These are phyloP conservation scores for Synodontis membranacea DNA, from an alignment of 2,113 vertebrate genomes.

Conservation along the genomic window DNA sequence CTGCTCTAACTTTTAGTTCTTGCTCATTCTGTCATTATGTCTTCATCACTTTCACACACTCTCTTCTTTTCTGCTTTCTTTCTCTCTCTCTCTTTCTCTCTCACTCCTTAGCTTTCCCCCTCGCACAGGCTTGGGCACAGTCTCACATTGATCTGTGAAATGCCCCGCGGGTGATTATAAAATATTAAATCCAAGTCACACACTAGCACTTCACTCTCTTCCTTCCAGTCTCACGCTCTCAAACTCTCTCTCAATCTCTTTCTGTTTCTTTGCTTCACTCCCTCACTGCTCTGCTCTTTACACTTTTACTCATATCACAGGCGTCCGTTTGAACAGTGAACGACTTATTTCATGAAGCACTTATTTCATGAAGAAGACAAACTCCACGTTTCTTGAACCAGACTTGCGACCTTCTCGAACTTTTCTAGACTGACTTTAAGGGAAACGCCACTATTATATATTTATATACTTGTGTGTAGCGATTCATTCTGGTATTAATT, in stretches of 20 bases:
- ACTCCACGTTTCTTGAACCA: not conserved
- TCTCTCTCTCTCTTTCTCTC: not conserved
- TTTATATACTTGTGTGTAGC: not conserved
- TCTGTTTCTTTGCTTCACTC: not conserved
- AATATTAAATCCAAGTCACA: slow-evolving; percentile 92
- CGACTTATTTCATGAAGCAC: slow-evolving; percentile 81
- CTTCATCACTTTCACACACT: slow-evolving; percentile 35
- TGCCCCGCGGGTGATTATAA: slow-evolving; percentile 88
- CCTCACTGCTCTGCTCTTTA: slow-evolving; percentile 11
- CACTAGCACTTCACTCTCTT: slow-evolving; percentile 85
- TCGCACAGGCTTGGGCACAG: slow-evolving; percentile 85
- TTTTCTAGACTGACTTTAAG: not conserved
- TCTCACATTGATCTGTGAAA: slow-evolving; percentile 86
- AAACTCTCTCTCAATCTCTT: slow-evolving; percentile 29
- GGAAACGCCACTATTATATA: not conserved
- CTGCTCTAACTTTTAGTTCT: slow-evolving; percentile 42
- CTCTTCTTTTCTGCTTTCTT: not conserved
- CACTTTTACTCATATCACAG: slow-evolving; percentile 62
- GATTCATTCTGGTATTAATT: not conserved
- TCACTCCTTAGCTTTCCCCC: slow-evolving; percentile 48
- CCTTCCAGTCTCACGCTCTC: slow-evolving; percentile 69
- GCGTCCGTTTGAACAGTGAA: slow-evolving; percentile 79
- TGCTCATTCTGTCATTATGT: slow-evolving; percentile 51
- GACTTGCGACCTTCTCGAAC: not conserved
- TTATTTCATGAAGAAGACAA: slow-evolving; percentile 63